Conservation (phyloP, 2,113 vertebrate genomes). For the Ammodytes dubius region DNA sequence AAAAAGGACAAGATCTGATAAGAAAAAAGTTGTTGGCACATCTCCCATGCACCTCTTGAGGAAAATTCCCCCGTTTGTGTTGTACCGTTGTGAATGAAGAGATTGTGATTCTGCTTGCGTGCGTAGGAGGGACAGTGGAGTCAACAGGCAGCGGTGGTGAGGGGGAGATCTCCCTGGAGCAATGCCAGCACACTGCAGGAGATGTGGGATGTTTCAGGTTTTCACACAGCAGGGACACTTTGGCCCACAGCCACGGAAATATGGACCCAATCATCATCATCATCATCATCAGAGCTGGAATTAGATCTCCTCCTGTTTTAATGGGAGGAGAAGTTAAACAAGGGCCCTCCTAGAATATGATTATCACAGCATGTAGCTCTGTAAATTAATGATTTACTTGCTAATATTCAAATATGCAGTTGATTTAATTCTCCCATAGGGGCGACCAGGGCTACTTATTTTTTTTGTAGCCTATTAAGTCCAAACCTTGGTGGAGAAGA, state of each 20-base stretch:
- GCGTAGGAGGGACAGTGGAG: background rate
- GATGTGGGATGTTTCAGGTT: constrained; percentile 42
- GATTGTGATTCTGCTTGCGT: constrained; percentile 30
- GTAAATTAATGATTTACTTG: constrained; percentile 7
- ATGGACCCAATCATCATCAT: constrained; percentile 7
- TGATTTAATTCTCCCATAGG: background rate
- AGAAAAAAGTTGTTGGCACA: constrained; percentile 1
- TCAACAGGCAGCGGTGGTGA: constrained; percentile 35
- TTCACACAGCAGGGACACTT: constrained; percentile 35
- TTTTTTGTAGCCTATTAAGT: background rate
- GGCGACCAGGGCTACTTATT: background rate
- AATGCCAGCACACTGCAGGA: constrained; percentile 62
- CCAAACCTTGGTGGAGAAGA: background rate
- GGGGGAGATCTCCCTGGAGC: constrained; percentile 56
- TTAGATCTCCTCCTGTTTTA: background rate
- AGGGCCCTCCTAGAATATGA: background rate
- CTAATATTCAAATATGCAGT: background rate
- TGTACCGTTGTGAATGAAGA: background rate
- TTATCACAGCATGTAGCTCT: background rate
- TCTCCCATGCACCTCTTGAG: background rate
- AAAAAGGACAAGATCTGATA: background rate
- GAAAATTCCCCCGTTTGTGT: background rate
- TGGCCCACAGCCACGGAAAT: constrained; percentile 44
- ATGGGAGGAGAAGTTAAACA: constrained; percentile 4
- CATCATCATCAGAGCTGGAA: background rate